These are phyloP conservation scores for Leptopilina boulardi DNA, from an alignment of 1,140 invertebrate genomes.

Conservation along the genomic window DNA sequence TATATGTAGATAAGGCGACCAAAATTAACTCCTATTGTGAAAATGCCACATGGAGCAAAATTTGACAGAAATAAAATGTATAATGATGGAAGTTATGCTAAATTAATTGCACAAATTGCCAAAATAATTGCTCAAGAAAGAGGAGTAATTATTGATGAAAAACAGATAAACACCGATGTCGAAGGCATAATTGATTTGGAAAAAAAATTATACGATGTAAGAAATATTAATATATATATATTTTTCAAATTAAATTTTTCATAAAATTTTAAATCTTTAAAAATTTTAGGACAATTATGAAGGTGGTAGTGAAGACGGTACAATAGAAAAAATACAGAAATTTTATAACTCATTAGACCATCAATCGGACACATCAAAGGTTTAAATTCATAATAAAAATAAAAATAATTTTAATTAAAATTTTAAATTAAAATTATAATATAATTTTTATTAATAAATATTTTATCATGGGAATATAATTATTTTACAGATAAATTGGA, in stretches of 20 bases:
- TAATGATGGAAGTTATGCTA: not conserved
- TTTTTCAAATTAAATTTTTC: not conserved
- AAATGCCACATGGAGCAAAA: not conserved
- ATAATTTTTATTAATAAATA: too few species aligned
- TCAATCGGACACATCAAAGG: not conserved
- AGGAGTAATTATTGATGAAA: not conserved
- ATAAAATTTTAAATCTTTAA: not conserved
- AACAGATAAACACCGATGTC: not conserved
- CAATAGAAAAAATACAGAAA: not conserved
- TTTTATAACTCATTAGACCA: not conserved
- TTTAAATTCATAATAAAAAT: not conserved
- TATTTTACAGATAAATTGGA: not conserved
- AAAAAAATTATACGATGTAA: not conserved
- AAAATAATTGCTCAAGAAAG: not conserved
- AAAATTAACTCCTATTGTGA: not conserved
- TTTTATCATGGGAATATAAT: not conserved
- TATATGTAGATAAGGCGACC: too few species aligned
- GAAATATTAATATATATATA: not conserved
- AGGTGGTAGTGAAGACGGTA: not conserved
- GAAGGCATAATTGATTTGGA: not conserved
- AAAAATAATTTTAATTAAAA: too few species aligned
- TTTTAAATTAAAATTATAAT: too few species aligned
- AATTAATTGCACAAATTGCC: not conserved
- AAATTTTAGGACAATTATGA: not conserved
- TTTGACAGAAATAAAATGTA: not conserved